Base-by-base conservation (phyloP, 2,888 invertebrate genomes). In the Myathropa florea region DNA sequence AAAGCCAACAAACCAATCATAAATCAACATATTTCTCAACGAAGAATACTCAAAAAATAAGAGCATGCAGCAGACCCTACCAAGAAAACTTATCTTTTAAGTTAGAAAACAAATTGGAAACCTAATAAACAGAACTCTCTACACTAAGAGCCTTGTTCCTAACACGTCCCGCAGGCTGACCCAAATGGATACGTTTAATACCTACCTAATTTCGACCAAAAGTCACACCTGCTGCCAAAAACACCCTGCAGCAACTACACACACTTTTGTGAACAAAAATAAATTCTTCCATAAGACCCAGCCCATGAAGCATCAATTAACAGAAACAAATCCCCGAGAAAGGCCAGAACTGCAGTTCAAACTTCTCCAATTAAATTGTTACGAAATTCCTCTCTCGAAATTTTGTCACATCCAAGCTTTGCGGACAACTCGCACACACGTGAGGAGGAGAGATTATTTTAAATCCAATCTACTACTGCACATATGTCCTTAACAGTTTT, bases 301-400 rank as follows among this genome's bases (percentile, higher is more conserved):
- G 4, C 60, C 12, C 12, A 61, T 21, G 60, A 53, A 59, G 70
- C 59, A 73, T 61, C 70, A 79, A 79, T 83, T 79, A 70, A 30
- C 64, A 70, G 33, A 64, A 64, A 75, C 64, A 80, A 79, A 79
- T 75, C 70, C 65, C 53, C 53, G 24, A 59, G 75, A 36, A 12
- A 64, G 30, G 24, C 53, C 33, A 57, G 33, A 57, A 63, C 23
- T 39, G 53, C 46, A 18, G 63, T 70, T 10, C 12, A 86, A 86
- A 86, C 78, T 86, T 86, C 83, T 83, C 83, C 83, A 86, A 86
- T 86, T 86, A 86, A 83, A 86, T 86, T 86, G 86, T 61, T 70
- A 71, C 71, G 61, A 73, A 77, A 82, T 85, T 85, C 68, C 63
- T 72, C 82, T 82, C 18, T 1, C 18, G 33, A 77, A 78, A 82